Evolutionary conservation across 2,113 vertebrate genomes (phyloP), one percentile per base, ranked within the genome.

Genomic region (Arvicanthis niloticus): DNA sequence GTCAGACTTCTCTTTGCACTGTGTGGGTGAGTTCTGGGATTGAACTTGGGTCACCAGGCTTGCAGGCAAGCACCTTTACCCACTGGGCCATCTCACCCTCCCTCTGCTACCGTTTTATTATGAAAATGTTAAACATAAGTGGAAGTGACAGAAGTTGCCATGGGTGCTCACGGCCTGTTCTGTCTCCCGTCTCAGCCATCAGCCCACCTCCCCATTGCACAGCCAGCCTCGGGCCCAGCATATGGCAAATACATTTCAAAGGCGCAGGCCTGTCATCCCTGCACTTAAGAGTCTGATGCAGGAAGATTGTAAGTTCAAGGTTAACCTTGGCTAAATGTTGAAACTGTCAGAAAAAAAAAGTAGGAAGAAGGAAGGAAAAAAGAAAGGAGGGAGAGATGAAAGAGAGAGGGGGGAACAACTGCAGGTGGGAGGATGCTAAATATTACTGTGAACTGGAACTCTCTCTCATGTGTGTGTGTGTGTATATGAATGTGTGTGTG

Each of bases 101-200:
- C 51, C 78, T 56, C 19, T 22, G 29, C 1, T 31, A 1, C 3
- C 10, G 3, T 76, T 53, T 72, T 62, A 45, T 21, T 53, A 19
- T 15, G 42, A 80, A 58, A 24, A 15, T 34, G 78, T 65, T 68
- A 76, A 62, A 7, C 42, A 4, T 11, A 48, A 77, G 21, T 45
- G 75, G 22, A 53, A 48, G 16, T 19, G 0, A 3, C 9, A n/a
- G 45, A 37, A 73, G 8, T 15, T 7, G 10, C 3, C 1, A 29
- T 0, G 7, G 0, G 1, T 6, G 84, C 91, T 26, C 4, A 3
- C 56, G 1, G 16, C 51, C 31, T 5, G 2, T 15, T 26, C 5
- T 16, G 10, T 31, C 56, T 76, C 11, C 34, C 67, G 12, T 8
- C 42, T 26, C 9, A 19, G 22, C 8, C 31, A 4, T 0, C 17